A percentile compares a stretch with the other conserved stretches of the same genome.
Evolutionary conservation across 2,797 vertebrate genomes (phyloP).

Genomic region (Huso huso): DNA sequence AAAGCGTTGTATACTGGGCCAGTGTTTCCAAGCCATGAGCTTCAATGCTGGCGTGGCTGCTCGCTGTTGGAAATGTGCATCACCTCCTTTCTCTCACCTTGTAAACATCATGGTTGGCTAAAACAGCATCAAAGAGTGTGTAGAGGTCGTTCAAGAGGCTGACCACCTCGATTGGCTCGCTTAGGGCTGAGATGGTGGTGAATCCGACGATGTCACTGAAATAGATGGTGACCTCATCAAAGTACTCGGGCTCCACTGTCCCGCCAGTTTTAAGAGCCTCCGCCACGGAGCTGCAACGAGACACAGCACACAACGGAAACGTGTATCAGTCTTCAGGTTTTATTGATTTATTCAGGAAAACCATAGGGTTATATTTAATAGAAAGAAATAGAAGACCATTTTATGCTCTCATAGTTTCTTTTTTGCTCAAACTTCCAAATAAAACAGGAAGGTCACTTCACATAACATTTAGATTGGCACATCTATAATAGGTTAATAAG

Average conservation of each 20-base stretch:
- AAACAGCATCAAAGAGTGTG: slow-evolving; percentile 78
- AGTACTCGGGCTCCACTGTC: slow-evolving; percentile 81
- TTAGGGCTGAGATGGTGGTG: slow-evolving; percentile 87
- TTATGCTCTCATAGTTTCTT: too few relatives aligned
- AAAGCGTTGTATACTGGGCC: too few relatives aligned
- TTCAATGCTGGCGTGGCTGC: too few relatives aligned
- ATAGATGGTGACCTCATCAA: slow-evolving; percentile 88
- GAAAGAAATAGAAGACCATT: too few relatives aligned
- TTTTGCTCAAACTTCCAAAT: too few relatives aligned
- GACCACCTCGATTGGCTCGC: slow-evolving; percentile 85
- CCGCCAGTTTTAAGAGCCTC: slow-evolving; percentile 81
- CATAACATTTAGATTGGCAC: too few relatives aligned
- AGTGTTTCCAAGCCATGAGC: not conserved
- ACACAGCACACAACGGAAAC: not conserved
- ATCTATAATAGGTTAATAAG: too few relatives aligned
- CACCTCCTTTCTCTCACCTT: slow-evolving; percentile 57
- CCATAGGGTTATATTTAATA: too few relatives aligned
- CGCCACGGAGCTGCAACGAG: slow-evolving; percentile 71
- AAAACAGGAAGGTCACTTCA: too few relatives aligned
- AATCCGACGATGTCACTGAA: slow-evolving; percentile 88
- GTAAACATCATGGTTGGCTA: slow-evolving; percentile 83
- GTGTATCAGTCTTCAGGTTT: not conserved
- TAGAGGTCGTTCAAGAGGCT: slow-evolving; percentile 91
- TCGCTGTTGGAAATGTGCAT: not conserved
- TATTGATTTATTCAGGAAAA: not conserved